Percentiles rank a stretch among this genome's conserved stretches.
Evolutionary conservation across 2,888 invertebrate genomes (phyloP).

Genomic region (Poecilobothrus nobilitatus): DNA sequence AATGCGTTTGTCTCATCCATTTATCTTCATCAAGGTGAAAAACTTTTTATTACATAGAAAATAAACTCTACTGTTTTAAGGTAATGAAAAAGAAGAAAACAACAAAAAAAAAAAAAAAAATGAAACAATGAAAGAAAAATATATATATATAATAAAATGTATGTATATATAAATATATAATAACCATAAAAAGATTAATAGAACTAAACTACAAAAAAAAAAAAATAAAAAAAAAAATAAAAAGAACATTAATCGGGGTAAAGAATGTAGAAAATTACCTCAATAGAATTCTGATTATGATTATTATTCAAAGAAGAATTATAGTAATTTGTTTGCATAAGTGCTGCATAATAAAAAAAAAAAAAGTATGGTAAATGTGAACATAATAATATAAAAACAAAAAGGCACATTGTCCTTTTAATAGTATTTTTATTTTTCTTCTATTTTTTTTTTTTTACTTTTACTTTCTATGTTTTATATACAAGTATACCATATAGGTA

Average conservation of each 20-base stretch:
- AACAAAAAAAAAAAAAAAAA: not conserved
- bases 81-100: not conserved
- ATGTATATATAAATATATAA: not conserved
- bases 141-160: too few species aligned
- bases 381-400: not conserved
- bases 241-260: not conserved
- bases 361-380: not conserved
- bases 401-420: not conserved
- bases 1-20: too few species aligned
- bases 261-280: constrained; percentile 1
- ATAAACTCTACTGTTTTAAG: constrained; percentile 6
- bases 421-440: too few species aligned
- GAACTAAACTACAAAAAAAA: not conserved
- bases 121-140: not conserved
- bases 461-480: too few species aligned
- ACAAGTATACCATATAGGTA: too few species aligned
- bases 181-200: not conserved
- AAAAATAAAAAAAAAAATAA: not conserved
- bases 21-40: not conserved
- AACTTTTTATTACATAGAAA: not conserved
- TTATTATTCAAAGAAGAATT: constrained; percentile 6
- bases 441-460: too few species aligned
- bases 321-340: constrained; percentile 1
- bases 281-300: constrained; percentile 6
- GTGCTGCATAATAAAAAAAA: not conserved